These are phyloP conservation scores for Poecilia gillii DNA, from an alignment of 2,797 vertebrate genomes.

Conservation along the genomic window DNA sequence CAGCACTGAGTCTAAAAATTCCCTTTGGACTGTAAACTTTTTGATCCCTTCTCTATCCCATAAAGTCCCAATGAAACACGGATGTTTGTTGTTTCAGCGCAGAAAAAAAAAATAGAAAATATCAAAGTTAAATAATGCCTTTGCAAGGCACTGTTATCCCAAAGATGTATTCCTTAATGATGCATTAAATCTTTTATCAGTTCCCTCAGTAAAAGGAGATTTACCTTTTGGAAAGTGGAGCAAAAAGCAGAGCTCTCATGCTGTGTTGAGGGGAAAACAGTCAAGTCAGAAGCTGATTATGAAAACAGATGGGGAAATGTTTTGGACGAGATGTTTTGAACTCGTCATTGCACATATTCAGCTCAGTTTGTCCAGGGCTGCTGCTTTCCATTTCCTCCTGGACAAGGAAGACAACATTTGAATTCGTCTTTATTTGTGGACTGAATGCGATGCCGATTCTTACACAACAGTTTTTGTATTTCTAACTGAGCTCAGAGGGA, in stretches of 20 bases:
- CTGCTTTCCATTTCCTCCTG: constrained; percentile 11
- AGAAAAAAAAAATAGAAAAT: neutral
- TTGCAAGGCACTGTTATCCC: neutral
- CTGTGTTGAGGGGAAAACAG: constrained; percentile 42
- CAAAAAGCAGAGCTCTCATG: constrained; percentile 18
- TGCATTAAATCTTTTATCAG: neutral
- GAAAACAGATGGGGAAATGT: constrained; percentile 52
- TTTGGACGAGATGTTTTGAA: constrained; percentile 18
- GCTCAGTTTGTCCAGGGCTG: constrained; percentile 14
- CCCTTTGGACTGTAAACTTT: neutral
- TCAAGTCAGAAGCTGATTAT: constrained; percentile 32
- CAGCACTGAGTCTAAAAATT: neutral
- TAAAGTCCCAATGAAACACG: neutral
- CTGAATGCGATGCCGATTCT: constrained; percentile 30
- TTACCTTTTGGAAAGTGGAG: constrained; percentile 25
- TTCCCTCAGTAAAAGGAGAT: neutral
- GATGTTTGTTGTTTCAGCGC: neutral
- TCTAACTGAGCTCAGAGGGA: constrained; percentile 40
- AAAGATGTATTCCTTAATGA: neutral
- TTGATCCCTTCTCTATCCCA: neutral
- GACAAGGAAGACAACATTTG: constrained; percentile 14
- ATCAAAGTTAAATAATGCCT: neutral
- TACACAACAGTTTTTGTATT: constrained; percentile 52
- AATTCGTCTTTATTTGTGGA: constrained; percentile 39
- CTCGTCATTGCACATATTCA: constrained; percentile 3